Evolutionary conservation across 2,113 vertebrate species (phyloP), one percentile per base, ranked within the genome.

Genomic region (Cololabis saira): DNA sequence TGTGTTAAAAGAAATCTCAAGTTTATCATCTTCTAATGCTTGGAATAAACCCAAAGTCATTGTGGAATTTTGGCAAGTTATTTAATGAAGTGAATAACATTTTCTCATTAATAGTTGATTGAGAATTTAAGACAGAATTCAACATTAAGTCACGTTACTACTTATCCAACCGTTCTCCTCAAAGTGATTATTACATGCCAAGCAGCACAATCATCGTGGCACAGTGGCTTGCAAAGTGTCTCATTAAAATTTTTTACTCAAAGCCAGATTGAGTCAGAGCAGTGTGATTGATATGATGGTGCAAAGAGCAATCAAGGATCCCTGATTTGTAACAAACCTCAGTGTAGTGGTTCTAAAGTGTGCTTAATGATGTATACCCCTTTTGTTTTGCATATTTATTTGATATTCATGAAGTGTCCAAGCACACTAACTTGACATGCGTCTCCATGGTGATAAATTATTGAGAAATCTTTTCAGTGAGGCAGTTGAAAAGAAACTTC

Each of bases 401-500:
- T 92, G 89, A 88, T 91, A 92, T 92, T 91, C 90, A 92, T 91
- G 86, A 91, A 77, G 87, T 90, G 92, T 92, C 90, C 90, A 80
- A 80, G 82, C 76, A 71, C 83, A 90, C 84, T 81, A 83, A 87
- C 85, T 90, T 93, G 91, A 88, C 90, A 90, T 77, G 81, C 68
- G 68, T 93, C 90, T 92, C 89, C 79, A 86, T 87, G 85, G 91
- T 83, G 89, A 93, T 93, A 76, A 92, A 93, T 94, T 91, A 93
- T 92, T 90, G 82, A 93, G 71, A 72, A 71, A 79, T 88, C 82
- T 89, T 91, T 90, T 86, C 82, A 74, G 89, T 63, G 85, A 89
- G 81, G 88, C 85, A 74, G 85, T 90, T 90, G 74, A 93, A 93
- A 92, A 90, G 88, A 85, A 88, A 80, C 78, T 67, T 67, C 82